A percentile compares a stretch with the other conserved stretches of the same genome.
Evolutionary conservation across 2,797 vertebrate species (phyloP).

Genomic region (Amniataba percoides): DNA sequence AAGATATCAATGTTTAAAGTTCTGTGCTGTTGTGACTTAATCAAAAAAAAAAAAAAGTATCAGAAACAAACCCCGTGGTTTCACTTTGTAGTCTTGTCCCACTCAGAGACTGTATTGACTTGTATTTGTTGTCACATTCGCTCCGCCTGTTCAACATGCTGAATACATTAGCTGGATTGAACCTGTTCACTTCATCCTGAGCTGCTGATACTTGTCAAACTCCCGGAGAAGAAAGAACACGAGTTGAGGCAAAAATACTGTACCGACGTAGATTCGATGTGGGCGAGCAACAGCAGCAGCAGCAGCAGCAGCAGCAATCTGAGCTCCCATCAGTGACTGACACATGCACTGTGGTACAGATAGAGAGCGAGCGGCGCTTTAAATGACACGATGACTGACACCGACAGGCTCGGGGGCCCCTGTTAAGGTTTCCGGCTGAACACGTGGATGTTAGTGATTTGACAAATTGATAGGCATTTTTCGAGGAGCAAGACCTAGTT

Average conservation of each 20-base stretch:
- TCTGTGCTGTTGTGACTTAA: conserved; percentile 56
- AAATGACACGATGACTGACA: conserved; percentile 74
- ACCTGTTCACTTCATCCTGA: conserved; percentile 54
- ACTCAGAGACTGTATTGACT: conserved; percentile 40
- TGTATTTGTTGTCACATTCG: conserved; percentile 46
- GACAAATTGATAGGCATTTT: conserved; percentile 81
- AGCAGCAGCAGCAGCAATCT: conserved; percentile 38
- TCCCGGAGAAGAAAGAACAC: conserved; percentile 39
- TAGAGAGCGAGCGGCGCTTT: conserved; percentile 51
- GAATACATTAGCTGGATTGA: conserved; percentile 59
- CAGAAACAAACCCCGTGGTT: neutral
- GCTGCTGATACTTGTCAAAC: conserved; percentile 67
- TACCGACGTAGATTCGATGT: conserved; percentile 40
- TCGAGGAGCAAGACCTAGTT: conserved; percentile 72
- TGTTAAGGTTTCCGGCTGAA: conserved; percentile 67
- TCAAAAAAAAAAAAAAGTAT: conserved; percentile 31
- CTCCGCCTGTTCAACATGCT: conserved; percentile 28
- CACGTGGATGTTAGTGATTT: conserved; percentile 69
- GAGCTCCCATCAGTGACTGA: conserved; percentile 66
- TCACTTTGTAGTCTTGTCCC: conserved; percentile 43
- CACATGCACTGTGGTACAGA: conserved; percentile 49
- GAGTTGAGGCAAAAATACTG: conserved; percentile 43
- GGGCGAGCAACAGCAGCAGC: conserved; percentile 34
- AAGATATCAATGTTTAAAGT: conserved; percentile 97
- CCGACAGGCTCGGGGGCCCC: conserved; percentile 53